Conservation (phyloP, 1,140 invertebrate genomes). For the Babylonia areolata region DNA sequence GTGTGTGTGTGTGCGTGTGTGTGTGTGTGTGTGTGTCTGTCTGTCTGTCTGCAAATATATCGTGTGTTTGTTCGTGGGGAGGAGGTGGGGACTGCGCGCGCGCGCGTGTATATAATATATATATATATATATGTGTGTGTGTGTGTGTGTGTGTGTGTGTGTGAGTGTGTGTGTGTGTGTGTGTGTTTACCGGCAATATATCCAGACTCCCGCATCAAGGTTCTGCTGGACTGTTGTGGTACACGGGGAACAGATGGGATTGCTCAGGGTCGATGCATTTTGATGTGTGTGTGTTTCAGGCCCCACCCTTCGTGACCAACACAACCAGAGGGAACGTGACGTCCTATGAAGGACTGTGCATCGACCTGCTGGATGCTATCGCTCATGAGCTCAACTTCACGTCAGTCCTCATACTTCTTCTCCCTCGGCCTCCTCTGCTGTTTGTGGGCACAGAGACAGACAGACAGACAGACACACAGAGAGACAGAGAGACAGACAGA, state of each 20-base stretch:
- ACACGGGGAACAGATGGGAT: too few relatives aligned
- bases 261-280: not conserved
- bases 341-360: conserved; percentile 52
- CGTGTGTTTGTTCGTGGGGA: not conserved
- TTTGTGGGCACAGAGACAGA: not conserved
- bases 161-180: conserved; percentile 7
- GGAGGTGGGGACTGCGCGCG: not conserved
- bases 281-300: conserved; percentile 20
- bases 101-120: too few relatives aligned
- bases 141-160: not conserved
- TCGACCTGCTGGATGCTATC: conserved; percentile 66
- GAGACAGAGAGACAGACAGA: not conserved
- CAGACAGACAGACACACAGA: not conserved
- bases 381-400: conserved; percentile 67
- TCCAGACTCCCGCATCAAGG: too few relatives aligned
- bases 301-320: conserved; percentile 43
- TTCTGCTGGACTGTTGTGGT: too few relatives aligned
- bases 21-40: conserved; percentile 26
- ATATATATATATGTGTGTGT: not conserved
- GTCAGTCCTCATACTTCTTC: conserved; percentile 54
- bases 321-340: not conserved
- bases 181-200: too few relatives aligned
- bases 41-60: not conserved
- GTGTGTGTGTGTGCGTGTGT: conserved; percentile 21
- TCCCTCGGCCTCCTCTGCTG: not conserved